Conservation (phyloP, 2,113 vertebrate species). For the Oenanthe oenanthe region DNA sequence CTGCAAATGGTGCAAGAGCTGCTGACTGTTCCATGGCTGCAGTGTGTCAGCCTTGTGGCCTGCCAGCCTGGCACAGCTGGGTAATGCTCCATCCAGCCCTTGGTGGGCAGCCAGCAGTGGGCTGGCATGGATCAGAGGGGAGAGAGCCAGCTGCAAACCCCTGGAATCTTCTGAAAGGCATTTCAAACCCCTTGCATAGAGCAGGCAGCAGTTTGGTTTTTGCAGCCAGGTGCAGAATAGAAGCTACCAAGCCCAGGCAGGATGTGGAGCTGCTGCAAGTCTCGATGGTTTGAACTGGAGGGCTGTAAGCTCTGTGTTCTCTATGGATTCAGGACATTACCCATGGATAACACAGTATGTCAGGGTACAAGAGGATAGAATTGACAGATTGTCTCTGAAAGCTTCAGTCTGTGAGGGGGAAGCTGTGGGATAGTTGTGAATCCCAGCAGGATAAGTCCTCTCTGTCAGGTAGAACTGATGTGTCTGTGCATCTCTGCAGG, state of each 20-base stretch:
- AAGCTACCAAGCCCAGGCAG: background rate
- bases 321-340: background rate
- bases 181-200: background rate
- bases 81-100: background rate
- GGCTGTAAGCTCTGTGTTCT: background rate
- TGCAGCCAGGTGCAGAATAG: background rate
- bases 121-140: background rate
- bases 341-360: background rate
- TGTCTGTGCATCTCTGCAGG: background rate
- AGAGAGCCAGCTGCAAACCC: background rate
- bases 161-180: background rate
- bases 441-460: background rate
- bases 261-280: background rate
- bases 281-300: rapidly evolving
- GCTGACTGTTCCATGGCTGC: background rate
- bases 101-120: background rate
- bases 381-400: background rate
- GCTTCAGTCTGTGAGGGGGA: background rate
- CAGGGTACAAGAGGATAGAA: background rate
- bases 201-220: background rate
- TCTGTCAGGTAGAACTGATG: background rate
- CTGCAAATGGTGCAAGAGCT: background rate
- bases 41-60: background rate
- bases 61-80: background rate
- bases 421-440: background rate